A percentile compares a stretch with the other conserved stretches of the same genome.
Conservation (phyloP, 2,113 vertebrate genomes). For the Neodon shergylaensis region DNA sequence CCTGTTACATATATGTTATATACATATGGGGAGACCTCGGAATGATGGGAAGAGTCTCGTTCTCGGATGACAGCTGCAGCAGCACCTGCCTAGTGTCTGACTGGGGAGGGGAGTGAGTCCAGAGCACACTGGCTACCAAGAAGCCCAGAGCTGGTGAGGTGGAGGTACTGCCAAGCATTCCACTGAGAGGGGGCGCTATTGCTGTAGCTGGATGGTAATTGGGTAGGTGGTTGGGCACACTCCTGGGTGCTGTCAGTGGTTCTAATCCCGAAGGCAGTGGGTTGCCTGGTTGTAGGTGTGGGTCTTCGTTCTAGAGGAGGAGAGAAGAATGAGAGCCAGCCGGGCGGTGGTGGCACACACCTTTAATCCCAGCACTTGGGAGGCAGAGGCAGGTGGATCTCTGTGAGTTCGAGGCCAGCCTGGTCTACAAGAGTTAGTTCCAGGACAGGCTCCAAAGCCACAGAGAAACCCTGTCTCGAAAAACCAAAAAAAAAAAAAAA, state of each 20-base stretch:
- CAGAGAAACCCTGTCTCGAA: no score
- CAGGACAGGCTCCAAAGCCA: no score
- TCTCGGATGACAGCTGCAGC: not conserved
- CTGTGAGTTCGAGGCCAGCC: no score
- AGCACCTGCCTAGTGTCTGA: not conserved
- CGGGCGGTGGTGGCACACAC: no score
- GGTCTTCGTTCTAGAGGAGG: not conserved
- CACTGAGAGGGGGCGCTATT: not conserved
- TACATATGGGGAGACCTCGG: not conserved
- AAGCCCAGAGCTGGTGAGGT: not conserved
- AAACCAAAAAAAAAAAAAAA: no score
- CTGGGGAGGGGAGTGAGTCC: not conserved
- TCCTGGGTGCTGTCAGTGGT: not conserved
- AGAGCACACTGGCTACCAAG: not conserved
- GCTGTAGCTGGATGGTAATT: not conserved
- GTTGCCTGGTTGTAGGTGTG: not conserved
- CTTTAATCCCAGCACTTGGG: no score
- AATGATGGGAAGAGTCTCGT: not conserved
- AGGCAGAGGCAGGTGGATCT: no score
- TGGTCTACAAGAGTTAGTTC: no score
- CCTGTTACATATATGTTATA: not conserved
- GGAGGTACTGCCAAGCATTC: not conserved
- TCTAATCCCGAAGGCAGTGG: not conserved
- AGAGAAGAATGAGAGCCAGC: not conserved
- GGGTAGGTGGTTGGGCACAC: no score